A percentile compares a stretch with the other conserved stretches of the same genome.
Evolutionary conservation across 2,797 vertebrate genomes (phyloP).

Genomic region (Syndactyla subalaris): DNA sequence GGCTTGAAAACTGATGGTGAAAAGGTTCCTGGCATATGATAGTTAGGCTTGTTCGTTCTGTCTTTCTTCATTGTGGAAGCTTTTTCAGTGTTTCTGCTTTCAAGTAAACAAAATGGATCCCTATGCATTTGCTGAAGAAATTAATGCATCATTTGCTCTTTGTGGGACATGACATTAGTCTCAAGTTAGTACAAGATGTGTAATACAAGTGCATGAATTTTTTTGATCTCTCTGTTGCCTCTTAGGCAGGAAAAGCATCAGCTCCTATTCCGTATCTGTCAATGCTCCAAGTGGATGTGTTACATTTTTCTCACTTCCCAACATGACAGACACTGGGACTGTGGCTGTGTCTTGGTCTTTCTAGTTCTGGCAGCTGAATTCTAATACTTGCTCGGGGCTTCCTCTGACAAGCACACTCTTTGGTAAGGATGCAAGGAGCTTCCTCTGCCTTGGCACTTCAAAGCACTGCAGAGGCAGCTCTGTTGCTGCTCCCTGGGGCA

Average conservation of each 20-base stretch:
- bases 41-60: background rate
- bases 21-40: background rate
- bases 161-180: background rate
- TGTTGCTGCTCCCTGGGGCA: background rate
- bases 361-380: constrained; percentile 62
- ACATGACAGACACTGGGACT: constrained; percentile 60
- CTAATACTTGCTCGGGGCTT: constrained; percentile 39
- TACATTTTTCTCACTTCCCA: constrained; percentile 63
- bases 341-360: constrained; percentile 53
- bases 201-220: background rate
- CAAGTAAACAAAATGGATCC: background rate
- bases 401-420: constrained; percentile 9
- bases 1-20: background rate
- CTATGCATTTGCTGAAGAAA: background rate
- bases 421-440: background rate
- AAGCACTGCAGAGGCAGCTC: background rate
- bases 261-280: constrained; percentile 47
- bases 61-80: background rate
- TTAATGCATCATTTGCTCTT: background rate
- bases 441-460: background rate
- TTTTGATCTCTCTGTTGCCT: constrained; percentile 17
- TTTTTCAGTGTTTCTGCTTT: background rate
- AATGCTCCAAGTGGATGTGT: constrained; percentile 57
- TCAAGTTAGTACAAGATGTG: background rate
- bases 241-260: constrained; percentile 43